phyloP scores from a whole-genome alignment of 2,797 vertebrate genomes.

The Trichosurus vulpecula region DNA sequence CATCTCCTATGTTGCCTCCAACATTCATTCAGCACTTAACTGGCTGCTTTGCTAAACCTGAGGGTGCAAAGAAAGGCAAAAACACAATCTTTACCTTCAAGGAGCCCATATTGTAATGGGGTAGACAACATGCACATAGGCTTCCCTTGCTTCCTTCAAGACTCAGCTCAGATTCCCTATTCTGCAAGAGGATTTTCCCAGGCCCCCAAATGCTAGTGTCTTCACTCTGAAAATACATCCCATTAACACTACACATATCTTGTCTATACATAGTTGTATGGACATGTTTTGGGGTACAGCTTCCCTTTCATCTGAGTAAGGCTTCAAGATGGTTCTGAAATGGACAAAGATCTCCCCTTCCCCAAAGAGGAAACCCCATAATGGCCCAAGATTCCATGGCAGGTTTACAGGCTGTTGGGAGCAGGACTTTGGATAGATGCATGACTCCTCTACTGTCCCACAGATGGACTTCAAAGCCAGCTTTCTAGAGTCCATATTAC shows the following conservation, averaged over 20 bases:
- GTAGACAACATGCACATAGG: not conserved
- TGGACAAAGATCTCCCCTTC: slow-evolving; percentile 13
- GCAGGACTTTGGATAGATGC: not conserved
- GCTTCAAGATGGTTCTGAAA: slow-evolving; percentile 1
- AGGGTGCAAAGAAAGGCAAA: not conserved
- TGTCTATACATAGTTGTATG: not conserved
- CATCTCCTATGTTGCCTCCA: not conserved
- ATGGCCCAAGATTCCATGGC: not conserved
- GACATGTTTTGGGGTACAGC: not conserved
- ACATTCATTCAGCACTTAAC: not conserved
- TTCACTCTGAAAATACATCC: not conserved
- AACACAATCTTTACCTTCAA: not conserved
- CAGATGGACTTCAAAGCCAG: not conserved
- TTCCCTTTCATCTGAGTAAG: not conserved
- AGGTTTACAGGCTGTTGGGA: not conserved
- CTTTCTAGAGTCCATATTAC: not conserved
- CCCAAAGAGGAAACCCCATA: slow-evolving; percentile 16
- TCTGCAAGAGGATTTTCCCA: not conserved
- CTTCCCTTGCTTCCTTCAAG: not conserved
- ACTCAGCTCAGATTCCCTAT: not conserved
- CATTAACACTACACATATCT: not conserved
- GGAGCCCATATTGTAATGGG: not conserved
- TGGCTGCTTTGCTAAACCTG: not conserved
- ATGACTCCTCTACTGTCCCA: not conserved
- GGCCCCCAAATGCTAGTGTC: not conserved